These are phyloP conservation scores for Lophius americanus DNA, from an alignment of 2,797 vertebrate species.

Conservation along the genomic window DNA sequence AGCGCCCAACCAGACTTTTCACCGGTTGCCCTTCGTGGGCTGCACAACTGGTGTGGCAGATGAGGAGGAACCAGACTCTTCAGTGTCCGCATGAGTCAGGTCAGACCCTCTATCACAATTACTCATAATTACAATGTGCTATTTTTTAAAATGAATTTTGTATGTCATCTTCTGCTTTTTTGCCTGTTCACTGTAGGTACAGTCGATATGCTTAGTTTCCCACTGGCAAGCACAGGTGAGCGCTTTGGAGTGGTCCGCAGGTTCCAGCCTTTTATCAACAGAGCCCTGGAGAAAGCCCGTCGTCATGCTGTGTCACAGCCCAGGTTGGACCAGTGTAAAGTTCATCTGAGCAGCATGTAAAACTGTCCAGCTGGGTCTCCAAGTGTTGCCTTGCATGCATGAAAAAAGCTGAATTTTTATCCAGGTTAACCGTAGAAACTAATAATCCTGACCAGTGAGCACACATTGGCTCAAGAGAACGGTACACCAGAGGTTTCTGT, in stretches of 20 bases:
- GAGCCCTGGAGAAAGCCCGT: slow-evolving; percentile 84
- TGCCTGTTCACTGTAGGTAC: slow-evolving; percentile 67
- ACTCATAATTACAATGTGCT: neutral
- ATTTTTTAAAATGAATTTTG: slow-evolving; percentile 5
- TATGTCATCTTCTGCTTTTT: slow-evolving; percentile 1
- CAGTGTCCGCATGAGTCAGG: slow-evolving; percentile 88
- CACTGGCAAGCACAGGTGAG: slow-evolving; percentile 88
- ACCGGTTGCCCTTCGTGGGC: slow-evolving; percentile 87
- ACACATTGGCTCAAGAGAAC: neutral
- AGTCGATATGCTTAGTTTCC: slow-evolving; percentile 85
- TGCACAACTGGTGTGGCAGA: slow-evolving; percentile 83
- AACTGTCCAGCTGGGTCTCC: slow-evolving; percentile 14
- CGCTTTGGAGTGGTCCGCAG: slow-evolving; percentile 87
- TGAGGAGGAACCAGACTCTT: slow-evolving; percentile 75
- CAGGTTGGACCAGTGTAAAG: slow-evolving; percentile 76
- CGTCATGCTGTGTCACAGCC: slow-evolving; percentile 81
- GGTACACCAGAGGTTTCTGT: slow-evolving; percentile 14
- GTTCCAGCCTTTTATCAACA: slow-evolving; percentile 84
- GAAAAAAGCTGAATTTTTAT: slow-evolving; percentile 7
- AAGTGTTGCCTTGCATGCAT: slow-evolving; percentile 19
- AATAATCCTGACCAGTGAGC: neutral
- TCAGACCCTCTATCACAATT: slow-evolving; percentile 65
- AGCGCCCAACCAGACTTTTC: slow-evolving; percentile 83
- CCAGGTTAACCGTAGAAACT: neutral
- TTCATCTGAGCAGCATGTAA: slow-evolving; percentile 26